Base-by-base conservation (phyloP, 2,797 vertebrate genomes). In the Cephalopachus bancanus region DNA sequence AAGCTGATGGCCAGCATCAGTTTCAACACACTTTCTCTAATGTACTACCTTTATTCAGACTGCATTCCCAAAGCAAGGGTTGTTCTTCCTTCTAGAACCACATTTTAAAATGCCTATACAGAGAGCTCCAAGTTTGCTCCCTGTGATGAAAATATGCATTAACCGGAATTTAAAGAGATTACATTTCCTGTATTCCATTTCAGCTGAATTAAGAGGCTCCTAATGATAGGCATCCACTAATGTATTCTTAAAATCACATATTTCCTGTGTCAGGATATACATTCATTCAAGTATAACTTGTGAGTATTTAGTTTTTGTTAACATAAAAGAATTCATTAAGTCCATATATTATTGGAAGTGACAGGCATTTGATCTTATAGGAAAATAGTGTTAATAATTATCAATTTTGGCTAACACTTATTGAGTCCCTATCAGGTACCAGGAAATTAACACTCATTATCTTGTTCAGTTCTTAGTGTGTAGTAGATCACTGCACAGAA, bases 201-300 rank as follows among this genome's bases (percentile, higher is more conserved):
- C 78, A 89, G 85, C 30, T 79, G 89, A 96, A 96, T 96, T 85
- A 92, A 96, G 85, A 91, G 15, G 87, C 87, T 69, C 0, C 67
- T 60, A 88, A 97, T 33, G 62, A 97, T 79, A 97, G 97, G 94
- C 33, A 97, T 88, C 93, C 88, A 65, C 49, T 93, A 95, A 96
- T 69, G 60, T 93, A 83, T 83, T 97, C 95, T 94, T 71, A 57
- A 90, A 97, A 93, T 97, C 85, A 97, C 59, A 91, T 69, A 86
- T 87, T 86, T 94, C 44, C 91, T 83, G 57, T 57, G 79, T 95
- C 69, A 96, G 93, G 87, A 96, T 64, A 86, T 53, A 97, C 94
- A 97, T 98, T 97, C 75, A 96, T 49, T 93, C 97, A 94, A 93
- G 92, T 93, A 96, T 96, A 83, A 93, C 92, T 83, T 94, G 87